A percentile compares a stretch with the other conserved stretches of the same genome.
Conservation (phyloP, 1,140 invertebrate species). For the Micrasema longulum region DNA sequence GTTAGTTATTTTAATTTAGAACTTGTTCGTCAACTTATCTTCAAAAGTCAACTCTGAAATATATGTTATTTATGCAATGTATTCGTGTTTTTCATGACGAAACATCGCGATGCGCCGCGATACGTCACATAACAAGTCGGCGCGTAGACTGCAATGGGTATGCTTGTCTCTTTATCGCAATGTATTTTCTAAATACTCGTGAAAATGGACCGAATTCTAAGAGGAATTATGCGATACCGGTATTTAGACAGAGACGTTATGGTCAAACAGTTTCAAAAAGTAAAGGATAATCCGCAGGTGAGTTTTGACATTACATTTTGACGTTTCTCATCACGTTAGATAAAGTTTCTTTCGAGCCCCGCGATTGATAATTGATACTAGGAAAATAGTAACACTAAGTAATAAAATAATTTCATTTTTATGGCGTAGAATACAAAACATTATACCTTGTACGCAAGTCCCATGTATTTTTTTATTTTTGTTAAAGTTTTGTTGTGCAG, state of each 20-base stretch:
- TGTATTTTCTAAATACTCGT: constrained; percentile 34
- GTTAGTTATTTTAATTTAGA: constrained; percentile 3
- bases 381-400: neutral
- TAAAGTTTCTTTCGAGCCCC: constrained; percentile 15
- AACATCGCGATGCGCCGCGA: constrained; percentile 8
- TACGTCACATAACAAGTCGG: neutral
- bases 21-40: constrained; percentile 18
- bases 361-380: neutral
- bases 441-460: no score
- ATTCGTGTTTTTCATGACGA: constrained; percentile 8
- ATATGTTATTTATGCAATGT: no score
- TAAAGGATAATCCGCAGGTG: constrained; percentile 88
- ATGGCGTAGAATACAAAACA: neutral
- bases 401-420: constrained; percentile 7
- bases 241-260: constrained; percentile 83
- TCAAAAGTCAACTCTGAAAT: neutral
- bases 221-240: constrained; percentile 90
- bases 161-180: constrained; percentile 12
- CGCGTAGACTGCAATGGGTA: neutral
- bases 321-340: constrained; percentile 19
- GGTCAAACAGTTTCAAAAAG: constrained; percentile 91
- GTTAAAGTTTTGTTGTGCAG: no score
- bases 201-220: constrained; percentile 85
- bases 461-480: no score
- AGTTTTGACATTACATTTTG: constrained; percentile 57